Evolutionary conservation across 2,888 invertebrate species (phyloP), one percentile per base, ranked within the genome.

Genomic region (Oxycera nigricornis): DNA sequence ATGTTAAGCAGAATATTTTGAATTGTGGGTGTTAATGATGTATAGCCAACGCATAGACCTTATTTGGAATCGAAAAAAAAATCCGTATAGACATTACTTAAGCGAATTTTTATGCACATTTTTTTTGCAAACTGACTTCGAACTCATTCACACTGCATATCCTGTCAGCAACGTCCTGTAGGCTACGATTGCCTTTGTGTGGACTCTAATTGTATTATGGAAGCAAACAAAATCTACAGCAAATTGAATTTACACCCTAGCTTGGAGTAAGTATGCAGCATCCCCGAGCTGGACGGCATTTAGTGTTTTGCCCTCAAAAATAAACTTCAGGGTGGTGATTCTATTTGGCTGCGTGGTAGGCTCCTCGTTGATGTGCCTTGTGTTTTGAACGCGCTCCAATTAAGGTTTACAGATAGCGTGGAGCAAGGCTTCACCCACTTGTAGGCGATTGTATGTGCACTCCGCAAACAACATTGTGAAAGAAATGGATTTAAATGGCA

Each of bases 161-260:
- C n/a, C n/a, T n/a, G n/a, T n/a, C n/a, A n/a, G n/a, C n/a, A n/a
- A n/a, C n/a, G n/a, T n/a, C n/a, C 17, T 6, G 55, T 9, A 14
- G 55, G 55, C 20, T 24, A 55, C 22, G 2, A 46, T 14, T 55
- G 55, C 31, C 6, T 52, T 52, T 70, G 70, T 70, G 31, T 52
- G 31, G 31, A 52, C 26, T 70, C 70, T 70, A 70, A 70, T 70
- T 70, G 70, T 70, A 31, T 70, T 70, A 70, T 30, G 68, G 30
- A 20, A 52, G 70, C 70, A 70, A 70, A 70, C 70, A 70, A 70
- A 70, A 70, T 70, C 70, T 52, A 70, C 55, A 46, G 70, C 52
- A 70, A 70, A 70, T 70, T 70, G 35, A 70, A 70, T 70, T 70
- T 70, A 70, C 70, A 70, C 70, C 70, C 68, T 62, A 39, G 20